Base-by-base conservation (phyloP, 2,888 invertebrate species). In the Morpho helenor region DNA sequence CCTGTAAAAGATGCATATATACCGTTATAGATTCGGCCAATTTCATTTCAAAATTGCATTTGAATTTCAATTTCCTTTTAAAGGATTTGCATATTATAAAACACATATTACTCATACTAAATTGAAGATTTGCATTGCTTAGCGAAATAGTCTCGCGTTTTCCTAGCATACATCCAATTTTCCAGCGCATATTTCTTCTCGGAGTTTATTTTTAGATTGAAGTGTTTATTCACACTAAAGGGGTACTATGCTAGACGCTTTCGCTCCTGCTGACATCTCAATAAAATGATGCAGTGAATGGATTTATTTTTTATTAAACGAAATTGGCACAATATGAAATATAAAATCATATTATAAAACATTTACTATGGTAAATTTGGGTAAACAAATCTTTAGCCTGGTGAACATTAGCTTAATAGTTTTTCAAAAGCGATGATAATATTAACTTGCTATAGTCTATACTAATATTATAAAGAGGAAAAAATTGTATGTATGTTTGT, bases 201-300 rank as follows among this genome's bases (percentile, higher is more conserved):
- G 55, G 50, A 49, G 46, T 44, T 52, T 61, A 59, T 57, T 59
- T 59, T 59, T 56, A 62, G 58, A 64, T 54, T 62, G 57, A 52
- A 64, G 58, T 62, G 59, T 63, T 63, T 56, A 59, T 61, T 59
- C 61, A 57, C 50, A 52, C 52, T 52, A 45, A 57, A 57, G 60
- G 56, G 62, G 57, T 53, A 52, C 48, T 57, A 58, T 60, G 53
- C 60, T 56, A 48, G 60, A 57, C 54, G 53, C 54, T 56, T 58
- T 49, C 56, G 53, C 49, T 51, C 47, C 23, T 10, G 53, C 54
- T 59, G 62, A 62, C 54, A 57, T 57, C 52, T 59, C 42, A 56
- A 61, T 51, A 59, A 43, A 55, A 52, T 41, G 49, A 48, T 31
- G 53, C 51, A 31, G 8, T 23, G 58, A 47, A 53, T 50, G 47